Base-by-base conservation (phyloP, 2,888 invertebrate species). In the Platycheirus rosarum region DNA sequence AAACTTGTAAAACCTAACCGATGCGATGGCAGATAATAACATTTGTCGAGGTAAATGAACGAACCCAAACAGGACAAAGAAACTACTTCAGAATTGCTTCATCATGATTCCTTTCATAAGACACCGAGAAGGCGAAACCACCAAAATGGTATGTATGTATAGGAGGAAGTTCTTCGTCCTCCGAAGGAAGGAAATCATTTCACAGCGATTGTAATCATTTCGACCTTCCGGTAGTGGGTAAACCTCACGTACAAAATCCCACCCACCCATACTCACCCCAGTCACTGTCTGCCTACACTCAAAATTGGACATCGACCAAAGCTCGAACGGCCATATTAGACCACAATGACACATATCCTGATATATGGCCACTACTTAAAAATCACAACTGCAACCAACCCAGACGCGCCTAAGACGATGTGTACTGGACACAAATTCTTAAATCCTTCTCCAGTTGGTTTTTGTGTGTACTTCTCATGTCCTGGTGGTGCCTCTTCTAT, bases 331-430 rank as follows among this genome's bases (percentile, higher is more conserved):
- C 71, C 82, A 82, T 82, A 68, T 4, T 6, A 82, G 82, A 82
- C 82, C 71, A 77, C 82, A 76, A 82, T 82, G 82, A 82, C 82
- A 77, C 63, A 77, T 76, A 82, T 82, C 82, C 82, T 82, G 82
- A 82, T 82, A 71, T 76, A 82, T 77, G 71, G 82, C 44, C 40
- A 20, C 76, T 76, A 77, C 71, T 82, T 82, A 77, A 77, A 82
- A 77, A 77, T 82, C 76, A 71, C 82, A 71, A 82, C 77, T 82
- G 82, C 77, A 82, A 82, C 82, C 71, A 66, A 71, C 71, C 63
- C 9, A 49, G 63, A 53, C 63, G 53, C 62, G 82, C 76, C 82
- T 82, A 82, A 82, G 82, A 77, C 82, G 82, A 82, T 82, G 76
- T 82, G 82, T 77, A 62, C 76, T 77, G 82, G 82, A 82, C 82